phyloP scores from a whole-genome alignment of 2,113 vertebrate genomes.

The Oncorhynchus clarkii region DNA sequence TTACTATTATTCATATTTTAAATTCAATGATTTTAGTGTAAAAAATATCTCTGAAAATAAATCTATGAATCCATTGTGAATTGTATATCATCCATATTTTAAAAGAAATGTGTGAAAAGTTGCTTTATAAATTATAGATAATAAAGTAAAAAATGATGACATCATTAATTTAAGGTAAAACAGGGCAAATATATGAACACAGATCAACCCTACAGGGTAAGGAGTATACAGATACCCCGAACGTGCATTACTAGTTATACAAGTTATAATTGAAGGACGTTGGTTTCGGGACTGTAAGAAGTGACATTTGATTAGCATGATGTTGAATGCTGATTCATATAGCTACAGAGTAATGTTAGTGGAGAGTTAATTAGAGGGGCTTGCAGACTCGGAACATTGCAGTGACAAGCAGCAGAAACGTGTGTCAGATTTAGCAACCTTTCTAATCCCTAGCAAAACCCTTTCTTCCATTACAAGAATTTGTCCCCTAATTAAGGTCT shows the following conservation, averaged over 20 bases:
- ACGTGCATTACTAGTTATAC: background rate
- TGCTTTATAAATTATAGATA: background rate
- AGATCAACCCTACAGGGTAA: background rate
- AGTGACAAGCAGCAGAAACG: slow-evolving; percentile 66
- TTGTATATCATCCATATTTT: too few species aligned
- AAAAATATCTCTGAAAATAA: background rate
- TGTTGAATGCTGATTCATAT: slow-evolving; percentile 67
- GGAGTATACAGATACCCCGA: background rate
- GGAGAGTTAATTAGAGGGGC: slow-evolving; percentile 69
- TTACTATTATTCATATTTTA: background rate
- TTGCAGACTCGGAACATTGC: slow-evolving; percentile 67
- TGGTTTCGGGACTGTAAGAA: slow-evolving; percentile 42
- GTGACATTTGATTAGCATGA: slow-evolving; percentile 52
- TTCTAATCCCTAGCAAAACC: slow-evolving; percentile 68
- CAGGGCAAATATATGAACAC: background rate
- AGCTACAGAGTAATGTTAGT: slow-evolving; percentile 41
- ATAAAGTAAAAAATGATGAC: background rate
- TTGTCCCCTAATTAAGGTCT: slow-evolving; percentile 70
- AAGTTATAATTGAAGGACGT: slow-evolving; percentile 52
- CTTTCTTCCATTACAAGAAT: slow-evolving; percentile 55
- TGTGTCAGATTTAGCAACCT: slow-evolving; percentile 66
- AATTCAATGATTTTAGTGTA: background rate
- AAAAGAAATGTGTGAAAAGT: too few species aligned
- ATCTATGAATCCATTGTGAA: too few species aligned
- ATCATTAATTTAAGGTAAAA: background rate